These are phyloP conservation scores for Paraescarpia echinospica DNA, from an alignment of 1,140 invertebrate species.

Conservation along the genomic window DNA sequence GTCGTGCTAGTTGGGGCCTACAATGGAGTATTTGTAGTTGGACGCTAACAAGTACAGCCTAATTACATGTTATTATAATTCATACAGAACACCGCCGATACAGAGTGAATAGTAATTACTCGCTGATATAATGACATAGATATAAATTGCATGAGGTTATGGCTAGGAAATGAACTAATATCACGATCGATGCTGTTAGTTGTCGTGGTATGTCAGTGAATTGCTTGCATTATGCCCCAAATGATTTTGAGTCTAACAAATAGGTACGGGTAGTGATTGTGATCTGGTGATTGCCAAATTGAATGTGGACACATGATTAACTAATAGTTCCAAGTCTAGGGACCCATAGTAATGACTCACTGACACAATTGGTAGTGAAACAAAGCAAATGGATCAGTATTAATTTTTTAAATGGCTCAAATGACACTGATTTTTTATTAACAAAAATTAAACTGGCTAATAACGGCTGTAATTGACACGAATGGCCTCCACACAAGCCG, in stretches of 20 bases:
- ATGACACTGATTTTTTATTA: no score
- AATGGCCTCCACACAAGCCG: no score
- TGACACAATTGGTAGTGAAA: no score
- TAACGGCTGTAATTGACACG: no score
- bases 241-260: not conserved
- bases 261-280: not conserved
- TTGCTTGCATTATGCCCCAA: not conserved
- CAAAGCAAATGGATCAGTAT: no score
- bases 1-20: not conserved
- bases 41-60: not conserved
- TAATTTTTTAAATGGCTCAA: no score
- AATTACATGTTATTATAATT: not conserved
- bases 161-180: not conserved
- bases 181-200: not conserved
- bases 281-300: not conserved
- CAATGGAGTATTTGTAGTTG: not conserved
- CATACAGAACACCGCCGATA: not conserved
- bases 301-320: not conserved
- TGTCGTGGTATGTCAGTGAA: not conserved
- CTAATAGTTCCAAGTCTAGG: not conserved
- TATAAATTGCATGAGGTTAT: not conserved
- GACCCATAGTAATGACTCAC: no score
- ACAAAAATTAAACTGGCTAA: no score
- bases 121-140: not conserved
- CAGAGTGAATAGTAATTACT: not conserved